Evolutionary conservation across 1,140 invertebrate species (phyloP), one percentile per base, ranked within the genome.

Genomic region (Chymomyza costata): DNA sequence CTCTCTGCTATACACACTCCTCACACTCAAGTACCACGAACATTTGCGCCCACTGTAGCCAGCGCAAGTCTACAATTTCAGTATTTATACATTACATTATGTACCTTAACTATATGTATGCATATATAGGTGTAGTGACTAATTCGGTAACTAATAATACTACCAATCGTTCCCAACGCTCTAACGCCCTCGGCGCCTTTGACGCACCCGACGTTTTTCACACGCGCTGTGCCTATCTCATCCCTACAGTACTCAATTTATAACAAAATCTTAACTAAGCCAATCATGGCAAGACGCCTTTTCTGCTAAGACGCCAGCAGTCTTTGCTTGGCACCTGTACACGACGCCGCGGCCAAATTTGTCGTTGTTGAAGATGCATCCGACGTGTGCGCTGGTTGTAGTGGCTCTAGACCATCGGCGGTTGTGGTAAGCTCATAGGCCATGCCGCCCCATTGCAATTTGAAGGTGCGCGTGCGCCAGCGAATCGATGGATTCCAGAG

Each of bases 401-500:
- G 52, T 6, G 62, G 71, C 30, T 53, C 47, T 18, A 59, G 43
- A 25, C 41, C 40, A 8, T 48, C 41, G 5, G 44, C 31, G 35
- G 59, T 45, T n/a, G 58, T 45, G 37, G 38, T 21, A 10, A 94
- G 88, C 86, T 95, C 93, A 76, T 95, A 93, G 25, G 94, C 95
- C 34, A 93, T 86, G 11, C 97, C 97, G 45, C 97, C 97, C 96
- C 97, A 99, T 61, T 93, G 91, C 18, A 99, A 89, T 82, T 92
- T 91, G 86, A 95, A 99, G 61, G 90, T 91, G 67, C 95, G 91
- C 66, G 94, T 92, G 58, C 97, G 88, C 97, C 97, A 99, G 83
- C 91, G 91, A 65, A 99, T 96, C 30, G 92, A 90, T 1, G 95
- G 94, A 86, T 94, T 91, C 40, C 97, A 88, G 13, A 94, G 85